Evolutionary conservation across 2,797 vertebrate genomes (phyloP).

Genomic region (Sandelia bainsii): DNA sequence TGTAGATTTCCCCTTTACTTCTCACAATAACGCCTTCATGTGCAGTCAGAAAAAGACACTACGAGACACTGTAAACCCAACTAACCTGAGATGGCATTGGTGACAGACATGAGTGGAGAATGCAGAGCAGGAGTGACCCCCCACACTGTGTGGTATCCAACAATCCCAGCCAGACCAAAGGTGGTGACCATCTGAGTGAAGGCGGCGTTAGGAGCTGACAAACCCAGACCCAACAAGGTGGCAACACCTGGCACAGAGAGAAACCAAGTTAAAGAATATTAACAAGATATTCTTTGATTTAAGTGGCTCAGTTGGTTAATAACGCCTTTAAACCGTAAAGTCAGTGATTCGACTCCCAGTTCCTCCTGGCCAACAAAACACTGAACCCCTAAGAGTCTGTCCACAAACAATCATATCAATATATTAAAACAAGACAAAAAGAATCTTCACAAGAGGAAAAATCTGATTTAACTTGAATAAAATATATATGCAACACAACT

Average conservation of each 20-base stretch:
- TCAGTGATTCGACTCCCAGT: no score
- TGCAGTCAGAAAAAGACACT: background rate
- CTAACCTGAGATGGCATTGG: slow-evolving; percentile 90
- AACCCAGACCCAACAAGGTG: slow-evolving; percentile 81
- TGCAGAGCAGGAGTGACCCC: slow-evolving; percentile 87
- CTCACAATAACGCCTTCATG: background rate
- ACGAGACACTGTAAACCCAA: background rate
- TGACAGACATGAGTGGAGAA: slow-evolving; percentile 89
- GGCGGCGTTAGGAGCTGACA: slow-evolving; percentile 84
- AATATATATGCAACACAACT: no score
- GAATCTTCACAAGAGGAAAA: no score
- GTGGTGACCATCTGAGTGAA: slow-evolving; percentile 88
- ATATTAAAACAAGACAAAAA: no score
- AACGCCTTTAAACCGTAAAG: no score
- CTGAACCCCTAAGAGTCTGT: no score
- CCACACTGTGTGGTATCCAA: slow-evolving; percentile 87
- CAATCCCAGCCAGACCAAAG: slow-evolving; percentile 86
- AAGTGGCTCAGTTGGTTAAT: background rate
- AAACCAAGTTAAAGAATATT: background rate
- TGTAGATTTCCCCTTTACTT: no score
- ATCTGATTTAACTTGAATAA: no score
- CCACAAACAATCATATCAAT: no score
- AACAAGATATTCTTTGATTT: background rate
- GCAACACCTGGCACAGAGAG: slow-evolving; percentile 69
- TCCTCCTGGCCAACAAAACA: no score